Evolutionary conservation across 1,140 invertebrate species (phyloP), one percentile per base, ranked within the genome.

Genomic region (Linepithema humile): DNA sequence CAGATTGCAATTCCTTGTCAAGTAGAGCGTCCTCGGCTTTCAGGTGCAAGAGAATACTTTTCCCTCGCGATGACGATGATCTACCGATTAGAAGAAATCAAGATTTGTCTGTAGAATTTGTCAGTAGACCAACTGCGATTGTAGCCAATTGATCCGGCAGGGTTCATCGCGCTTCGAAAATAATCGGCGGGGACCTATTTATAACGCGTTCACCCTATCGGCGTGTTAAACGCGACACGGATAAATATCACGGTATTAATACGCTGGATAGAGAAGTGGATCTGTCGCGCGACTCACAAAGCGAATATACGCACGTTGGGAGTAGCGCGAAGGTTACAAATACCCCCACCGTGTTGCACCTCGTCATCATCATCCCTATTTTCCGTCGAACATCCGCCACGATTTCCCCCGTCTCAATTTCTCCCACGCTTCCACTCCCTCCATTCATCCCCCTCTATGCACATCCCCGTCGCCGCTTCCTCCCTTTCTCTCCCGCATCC

Each of bases 181-280:
- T 40, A 78, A 77, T 77, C 59, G n/a, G 29, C 35, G 0, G 20
- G 29, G 10, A 29, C 20, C 10, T 32, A 69, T 78, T 78, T 43
- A 32, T 29, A 40, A 55, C 45, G 20, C 45, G 20, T 43, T 53
- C 23, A 78, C 17, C 64, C 35, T 6, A 40, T 53, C 23, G 64
- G 38, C 35, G 55, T 69, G 12, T 26, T 69, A 57, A 60, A 23
- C 38, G 50, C 35, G 35, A 80, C 26, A 12, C 64, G 64, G 48
- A 40, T 55, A 80, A 80, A 80, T 80, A 80, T 70, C 75, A 69
- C 23, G 75, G 17, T 80, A 80, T 69, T 78, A 69, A 78, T 78
- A 78, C 17, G 45, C 45, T 20, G 15, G 23, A 65, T 5, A 6
- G 43, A 45, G 43, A 45, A 45, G n/a, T n/a, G n/a, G n/a, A n/a